Base-by-base conservation (phyloP, 2,113 vertebrate species). In the Gallinago paraguaiae region DNA sequence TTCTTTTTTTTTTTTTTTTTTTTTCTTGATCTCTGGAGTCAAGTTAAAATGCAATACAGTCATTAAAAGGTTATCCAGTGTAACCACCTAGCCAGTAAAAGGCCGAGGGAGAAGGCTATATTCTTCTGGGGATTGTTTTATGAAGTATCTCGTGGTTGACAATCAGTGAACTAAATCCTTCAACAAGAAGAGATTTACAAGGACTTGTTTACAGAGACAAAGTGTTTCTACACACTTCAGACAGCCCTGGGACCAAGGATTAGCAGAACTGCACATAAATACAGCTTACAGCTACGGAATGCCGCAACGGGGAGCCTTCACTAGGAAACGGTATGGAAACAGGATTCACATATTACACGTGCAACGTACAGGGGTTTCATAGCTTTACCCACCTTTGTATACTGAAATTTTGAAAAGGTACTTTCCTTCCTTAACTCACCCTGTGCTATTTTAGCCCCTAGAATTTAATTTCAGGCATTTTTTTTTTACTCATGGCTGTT, bases 111-210 rank as follows among this genome's bases (percentile, higher is more conserved):
- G 92, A 96, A 97, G 95, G 35, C 71, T 97, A 25, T 86, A 83
- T 94, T 97, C 95, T 95, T 96, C 75, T 97, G 94, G 95, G 94
- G 93, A 83, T 93, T 98, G 87, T 97, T 98, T 98, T 96, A 97
- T 97, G 96, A 97, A 98, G 91, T 96, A 96, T 93, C 96, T 97
- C 84, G 81, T 93, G 92, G 95, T 92, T 98, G 96, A 97, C 97
- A 97, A 97, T 98, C 95, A 97, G 92, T 92, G 96, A 98, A 96
- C 96, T 98, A 98, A 98, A 98, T 98, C 96, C 89, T 97, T 95
- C 5, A 37, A 98, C 95, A 97, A 97, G 94, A 74, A 96, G 97
- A 98, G 97, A 98, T 98, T 98, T 98, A 98, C 92, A 97, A 96
- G 97, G 94, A 92, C 93, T 93, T 96, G 93, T 96, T 97, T 96